Base-by-base conservation (phyloP, 2,888 invertebrate genomes). In the Lasius platythorax region DNA sequence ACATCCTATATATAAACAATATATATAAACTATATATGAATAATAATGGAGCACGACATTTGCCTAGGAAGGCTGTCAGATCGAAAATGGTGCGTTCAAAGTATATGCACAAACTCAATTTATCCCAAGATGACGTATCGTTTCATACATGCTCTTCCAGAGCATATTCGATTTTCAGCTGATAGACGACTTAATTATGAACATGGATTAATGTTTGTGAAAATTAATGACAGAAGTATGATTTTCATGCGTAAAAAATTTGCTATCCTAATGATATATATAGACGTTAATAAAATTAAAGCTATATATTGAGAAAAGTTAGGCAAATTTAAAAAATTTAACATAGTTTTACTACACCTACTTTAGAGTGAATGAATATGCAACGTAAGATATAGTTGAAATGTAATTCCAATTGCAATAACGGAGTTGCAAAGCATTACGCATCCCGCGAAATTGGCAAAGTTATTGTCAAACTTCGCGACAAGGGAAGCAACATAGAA, bases 51-150 rank as follows among this genome's bases (percentile, higher is more conserved):
- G 18, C n/a, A 58, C 33, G 50, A 66, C 50, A 70, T 83, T 67
- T 46, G 67, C 66, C 37, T 50, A 63, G 46, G 53, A 68, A 84
- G 68, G 43, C 12, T 68, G 37, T 37, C 37, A 28, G 58, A 74
- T 5, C 15, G 30, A 43, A 79, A 82, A 58, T 67, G 58, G 43
- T 53, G 53, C 58, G 58, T 78, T 74, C 53, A 82, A 84, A 74
- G 74, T 74, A 23, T 67, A 50, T n/a, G 61, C 18, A 50, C 23
- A 68, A 61, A 84, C 33, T 30, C 23, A 84, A 67, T 83, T 82
- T 82, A 28, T 72, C 23, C 12, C 33, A 37, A 79, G 46, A 66
- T 66, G 53, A 37, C 81, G 40, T 40, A 28, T 56, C 28, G 9
- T 56, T 75, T 76, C 37, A 68, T n/a, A 5, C n/a, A 43, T 15